These are phyloP conservation scores for Esox niger DNA, from an alignment of 2,113 vertebrate genomes.

Conservation along the genomic window DNA sequence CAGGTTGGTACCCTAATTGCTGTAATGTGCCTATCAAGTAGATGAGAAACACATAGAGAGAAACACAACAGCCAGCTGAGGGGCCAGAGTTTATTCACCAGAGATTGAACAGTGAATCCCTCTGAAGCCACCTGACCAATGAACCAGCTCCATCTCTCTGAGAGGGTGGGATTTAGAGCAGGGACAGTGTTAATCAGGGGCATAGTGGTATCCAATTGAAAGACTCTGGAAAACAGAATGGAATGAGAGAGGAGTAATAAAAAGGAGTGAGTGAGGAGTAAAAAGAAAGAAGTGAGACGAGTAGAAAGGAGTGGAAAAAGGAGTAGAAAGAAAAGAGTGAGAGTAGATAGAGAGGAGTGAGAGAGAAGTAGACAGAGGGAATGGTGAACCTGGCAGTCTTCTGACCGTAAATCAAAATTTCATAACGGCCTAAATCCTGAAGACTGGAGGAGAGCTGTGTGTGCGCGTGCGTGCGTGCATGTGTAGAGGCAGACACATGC, in stretches of 20 bases:
- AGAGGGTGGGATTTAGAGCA: constrained; percentile 11
- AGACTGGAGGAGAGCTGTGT: constrained; percentile 2
- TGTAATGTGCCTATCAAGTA: background rate
- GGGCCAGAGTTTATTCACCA: background rate
- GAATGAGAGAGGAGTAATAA: constrained; percentile 20
- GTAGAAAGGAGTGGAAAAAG: constrained; percentile 12
- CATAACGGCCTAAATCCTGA: constrained; percentile 17
- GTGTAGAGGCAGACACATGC: no score
- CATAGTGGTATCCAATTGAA: constrained; percentile 28
- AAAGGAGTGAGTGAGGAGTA: no score
- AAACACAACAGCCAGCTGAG: background rate
- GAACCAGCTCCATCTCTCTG: background rate
- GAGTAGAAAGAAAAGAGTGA: no score
- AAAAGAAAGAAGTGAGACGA: no score
- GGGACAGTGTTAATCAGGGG: constrained; percentile 3
- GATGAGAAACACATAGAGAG: background rate
- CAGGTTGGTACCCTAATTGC: background rate
- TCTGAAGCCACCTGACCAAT: background rate
- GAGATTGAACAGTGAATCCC: background rate
- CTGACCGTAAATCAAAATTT: constrained; percentile 30
- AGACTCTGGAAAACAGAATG: constrained; percentile 7
- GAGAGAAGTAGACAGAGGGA: constrained; percentile 20
- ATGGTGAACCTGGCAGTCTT: constrained; percentile 19
- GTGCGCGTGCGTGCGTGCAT: constrained; percentile 7
- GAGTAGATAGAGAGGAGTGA: background rate